Evolutionary conservation across 1,140 invertebrate genomes (phyloP), one percentile per base, ranked within the genome.

Genomic region (Lordiphosa stackelbergi): DNA sequence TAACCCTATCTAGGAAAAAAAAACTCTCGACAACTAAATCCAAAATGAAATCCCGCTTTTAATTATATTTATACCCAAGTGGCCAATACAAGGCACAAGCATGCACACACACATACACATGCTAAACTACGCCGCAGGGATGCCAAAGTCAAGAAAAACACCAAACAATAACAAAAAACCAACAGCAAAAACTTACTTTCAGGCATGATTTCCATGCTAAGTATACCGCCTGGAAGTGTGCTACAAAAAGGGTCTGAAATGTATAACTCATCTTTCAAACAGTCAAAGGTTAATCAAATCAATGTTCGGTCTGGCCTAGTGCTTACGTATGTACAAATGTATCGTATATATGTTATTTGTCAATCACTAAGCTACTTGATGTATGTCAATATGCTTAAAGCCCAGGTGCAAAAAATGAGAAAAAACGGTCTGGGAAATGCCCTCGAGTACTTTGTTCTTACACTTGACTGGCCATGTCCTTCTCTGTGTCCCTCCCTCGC

Each of bases 31-130:
- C 53, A 54, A 68, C 37, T 45, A 73, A 73, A 78, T 73, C 69
- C 59, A 51, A 65, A 52, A 53, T 46, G 51, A 78, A 78, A 79
- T 70, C 65, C 66, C 53, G 57, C 65, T 70, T 78, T 78, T 78
- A 78, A 78, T 79, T 79, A 78, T 78, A 79, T 79, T 78, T 73
- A 78, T 70, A 46, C 73, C 70, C 73, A 79, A 70, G 74, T 73
- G 74, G 69, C 69, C 74, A 66, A 73, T 79, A 59, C 66, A 40
- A 52, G 53, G 49, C 11, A 51, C 31, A 62, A 36, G 37, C 13
- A 35, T 13, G 64, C 16, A 58, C 12, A 62, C 24, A 36, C 41
- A 41, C 38, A 51, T 11, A 24, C n/a, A 1, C 13, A 16, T 4
- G 40, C 19, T 41, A 10, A 60, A 58, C 35, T 42, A 34, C 53